A percentile compares a stretch with the other conserved stretches of the same genome.
phyloP scores from a whole-genome alignment of 2,888 invertebrate species.

The Lottia scabra region DNA sequence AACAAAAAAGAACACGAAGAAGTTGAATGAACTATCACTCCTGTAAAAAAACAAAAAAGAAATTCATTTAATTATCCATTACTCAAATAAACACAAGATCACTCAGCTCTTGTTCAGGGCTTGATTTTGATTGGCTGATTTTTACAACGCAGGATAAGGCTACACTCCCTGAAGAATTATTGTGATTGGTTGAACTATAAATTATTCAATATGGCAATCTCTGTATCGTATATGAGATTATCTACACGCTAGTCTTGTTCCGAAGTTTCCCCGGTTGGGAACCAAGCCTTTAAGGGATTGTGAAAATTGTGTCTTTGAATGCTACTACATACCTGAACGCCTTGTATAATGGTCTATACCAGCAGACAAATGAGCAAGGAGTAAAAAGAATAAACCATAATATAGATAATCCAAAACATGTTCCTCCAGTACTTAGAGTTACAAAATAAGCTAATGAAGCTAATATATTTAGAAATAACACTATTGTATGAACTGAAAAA shows the following conservation, averaged over 20 bases:
- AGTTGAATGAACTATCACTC: slow-evolving; percentile 98
- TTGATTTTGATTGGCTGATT: no score
- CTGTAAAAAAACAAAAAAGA: slow-evolving; percentile 71
- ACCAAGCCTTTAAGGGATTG: no score
- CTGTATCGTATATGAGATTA: no score
- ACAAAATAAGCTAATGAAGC: slow-evolving; percentile 86
- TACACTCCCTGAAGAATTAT: no score
- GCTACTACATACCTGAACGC: slow-evolving; percentile 81
- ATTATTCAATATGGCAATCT: no score
- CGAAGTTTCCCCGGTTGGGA: no score
- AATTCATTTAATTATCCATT: background rate
- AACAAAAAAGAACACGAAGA: slow-evolving; percentile 99
- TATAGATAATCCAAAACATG: slow-evolving; percentile 87
- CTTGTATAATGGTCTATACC: slow-evolving; percentile 99
- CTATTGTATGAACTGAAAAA: slow-evolving; percentile 86
- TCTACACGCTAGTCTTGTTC: no score
- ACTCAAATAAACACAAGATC: no score
- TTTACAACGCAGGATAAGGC: no score
- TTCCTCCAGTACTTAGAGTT: slow-evolving; percentile 70
- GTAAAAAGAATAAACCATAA: slow-evolving; percentile 91
- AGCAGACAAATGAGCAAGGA: slow-evolving; percentile 97
- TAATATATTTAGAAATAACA: slow-evolving; percentile 87
- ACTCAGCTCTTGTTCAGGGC: no score
- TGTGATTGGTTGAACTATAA: no score
- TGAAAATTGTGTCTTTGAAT: no score